Conservation (phyloP, 2,797 vertebrate species). For the Knipowitschia caucasica region DNA sequence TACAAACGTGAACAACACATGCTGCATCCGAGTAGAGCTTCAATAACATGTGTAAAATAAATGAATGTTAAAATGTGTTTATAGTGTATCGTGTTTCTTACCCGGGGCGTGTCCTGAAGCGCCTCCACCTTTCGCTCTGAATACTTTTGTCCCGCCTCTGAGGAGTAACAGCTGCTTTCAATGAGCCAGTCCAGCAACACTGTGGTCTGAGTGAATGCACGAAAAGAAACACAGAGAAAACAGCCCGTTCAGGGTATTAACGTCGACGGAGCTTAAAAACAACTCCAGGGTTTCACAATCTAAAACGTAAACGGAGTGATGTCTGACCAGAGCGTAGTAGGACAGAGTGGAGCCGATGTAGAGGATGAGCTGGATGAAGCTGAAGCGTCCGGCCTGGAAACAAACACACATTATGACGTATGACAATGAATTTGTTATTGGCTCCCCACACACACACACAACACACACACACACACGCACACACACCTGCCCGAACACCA, state of each 20-base stretch:
- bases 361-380: slow-evolving; percentile 74
- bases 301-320: neutral
- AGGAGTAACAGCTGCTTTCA: slow-evolving; percentile 64
- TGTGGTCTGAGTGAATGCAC: slow-evolving; percentile 64
- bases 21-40: no score
- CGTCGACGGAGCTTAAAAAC: no score
- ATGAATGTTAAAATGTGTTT: no score
- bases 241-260: no score
- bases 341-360: slow-evolving; percentile 82
- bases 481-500: slow-evolving; percentile 83
- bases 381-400: slow-evolving; percentile 82
- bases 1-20: no score
- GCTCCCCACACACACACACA: no score
- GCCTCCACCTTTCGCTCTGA: slow-evolving; percentile 76
- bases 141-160: slow-evolving; percentile 72
- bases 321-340: slow-evolving; percentile 83
- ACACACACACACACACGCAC: no score
- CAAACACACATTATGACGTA: slow-evolving; percentile 1
- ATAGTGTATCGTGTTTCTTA: no score
- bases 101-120: slow-evolving; percentile 67
- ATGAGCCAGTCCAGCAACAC: slow-evolving; percentile 77
- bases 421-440: no score
- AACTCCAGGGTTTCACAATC: no score
- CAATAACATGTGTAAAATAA: no score
- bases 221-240: neutral